These are phyloP conservation scores for Trachemys scripta DNA, from an alignment of 2,113 vertebrate species.

Conservation along the genomic window DNA sequence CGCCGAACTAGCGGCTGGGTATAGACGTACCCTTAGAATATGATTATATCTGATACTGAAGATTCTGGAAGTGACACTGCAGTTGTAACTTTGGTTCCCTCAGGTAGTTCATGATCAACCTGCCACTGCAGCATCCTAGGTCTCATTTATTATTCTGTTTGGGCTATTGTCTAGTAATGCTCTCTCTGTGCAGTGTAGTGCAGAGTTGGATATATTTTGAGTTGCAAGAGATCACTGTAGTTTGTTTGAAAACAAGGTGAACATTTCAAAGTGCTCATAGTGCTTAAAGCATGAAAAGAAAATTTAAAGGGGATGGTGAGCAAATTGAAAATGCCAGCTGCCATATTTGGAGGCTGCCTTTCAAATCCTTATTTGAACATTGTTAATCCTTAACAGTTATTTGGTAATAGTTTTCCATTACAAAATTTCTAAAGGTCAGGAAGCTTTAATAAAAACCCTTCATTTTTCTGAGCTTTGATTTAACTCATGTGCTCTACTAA, in stretches of 20 bases:
- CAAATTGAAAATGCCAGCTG: neutral
- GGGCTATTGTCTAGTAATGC: neutral
- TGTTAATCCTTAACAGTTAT: neutral
- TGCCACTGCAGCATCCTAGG: neutral
- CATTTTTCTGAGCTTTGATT: neutral
- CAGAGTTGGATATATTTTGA: neutral
- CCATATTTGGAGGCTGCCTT: accelerated
- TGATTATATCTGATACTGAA: neutral
- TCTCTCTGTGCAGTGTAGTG: neutral
- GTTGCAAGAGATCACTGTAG: neutral
- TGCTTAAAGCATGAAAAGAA: neutral
- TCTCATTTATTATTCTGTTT: accelerated
- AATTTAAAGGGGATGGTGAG: neutral
- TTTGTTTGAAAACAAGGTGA: neutral
- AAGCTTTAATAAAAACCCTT: neutral
- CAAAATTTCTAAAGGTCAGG: neutral
- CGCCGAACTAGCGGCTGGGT: too few species aligned
- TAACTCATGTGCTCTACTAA: neutral
- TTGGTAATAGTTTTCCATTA: neutral
- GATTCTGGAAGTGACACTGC: neutral
- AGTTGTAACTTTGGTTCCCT: accelerated
- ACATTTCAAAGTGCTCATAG: neutral
- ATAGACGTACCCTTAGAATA: neutral
- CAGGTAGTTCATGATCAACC: neutral
- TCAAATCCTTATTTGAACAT: neutral